Evolutionary conservation across 2,888 invertebrate species (phyloP).

Genomic region (Hemithea aestivaria): DNA sequence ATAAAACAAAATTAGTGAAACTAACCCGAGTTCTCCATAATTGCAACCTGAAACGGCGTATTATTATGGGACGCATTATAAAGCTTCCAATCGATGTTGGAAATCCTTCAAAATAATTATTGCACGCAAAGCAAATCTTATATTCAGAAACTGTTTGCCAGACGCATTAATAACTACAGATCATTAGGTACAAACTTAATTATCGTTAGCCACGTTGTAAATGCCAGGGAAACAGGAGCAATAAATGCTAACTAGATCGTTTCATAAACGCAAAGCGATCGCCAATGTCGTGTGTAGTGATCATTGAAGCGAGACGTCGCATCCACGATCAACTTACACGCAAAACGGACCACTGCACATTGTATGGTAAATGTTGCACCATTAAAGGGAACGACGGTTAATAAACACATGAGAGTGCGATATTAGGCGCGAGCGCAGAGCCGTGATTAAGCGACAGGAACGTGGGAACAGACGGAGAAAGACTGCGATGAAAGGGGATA

Average conservation of each 20-base stretch:
- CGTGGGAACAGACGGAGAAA: slow-evolving; percentile 67
- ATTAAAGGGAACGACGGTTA: slow-evolving; percentile 72
- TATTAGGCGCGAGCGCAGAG: slow-evolving; percentile 69
- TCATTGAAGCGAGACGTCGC: slow-evolving; percentile 42
- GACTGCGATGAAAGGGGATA: slow-evolving; percentile 49
- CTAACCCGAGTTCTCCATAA: no score
- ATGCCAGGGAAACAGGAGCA: slow-evolving; percentile 19
- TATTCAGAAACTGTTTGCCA: slow-evolving; percentile 6
- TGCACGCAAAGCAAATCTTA: no score
- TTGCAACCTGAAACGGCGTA: no score
- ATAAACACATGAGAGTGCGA: slow-evolving; percentile 74
- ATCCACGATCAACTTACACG: slow-evolving; percentile 56
- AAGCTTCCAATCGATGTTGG: no score
- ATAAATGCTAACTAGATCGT: slow-evolving; percentile 16
- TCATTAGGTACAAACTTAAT: slow-evolving; percentile 26
- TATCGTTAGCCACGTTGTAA: slow-evolving; percentile 23
- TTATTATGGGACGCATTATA: no score
- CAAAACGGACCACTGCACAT: slow-evolving; percentile 64
- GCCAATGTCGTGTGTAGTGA: slow-evolving; percentile 33
- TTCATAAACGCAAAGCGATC: slow-evolving; percentile 24
- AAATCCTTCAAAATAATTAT: no score
- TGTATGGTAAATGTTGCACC: slow-evolving; percentile 69
- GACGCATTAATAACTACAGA: slow-evolving; percentile 20
- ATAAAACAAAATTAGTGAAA: no score
- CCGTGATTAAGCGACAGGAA: slow-evolving; percentile 65